A percentile compares a stretch with the other conserved stretches of the same genome.
phyloP scores from a whole-genome alignment of 2,888 invertebrate species.

The Stictocephala bisonia region DNA sequence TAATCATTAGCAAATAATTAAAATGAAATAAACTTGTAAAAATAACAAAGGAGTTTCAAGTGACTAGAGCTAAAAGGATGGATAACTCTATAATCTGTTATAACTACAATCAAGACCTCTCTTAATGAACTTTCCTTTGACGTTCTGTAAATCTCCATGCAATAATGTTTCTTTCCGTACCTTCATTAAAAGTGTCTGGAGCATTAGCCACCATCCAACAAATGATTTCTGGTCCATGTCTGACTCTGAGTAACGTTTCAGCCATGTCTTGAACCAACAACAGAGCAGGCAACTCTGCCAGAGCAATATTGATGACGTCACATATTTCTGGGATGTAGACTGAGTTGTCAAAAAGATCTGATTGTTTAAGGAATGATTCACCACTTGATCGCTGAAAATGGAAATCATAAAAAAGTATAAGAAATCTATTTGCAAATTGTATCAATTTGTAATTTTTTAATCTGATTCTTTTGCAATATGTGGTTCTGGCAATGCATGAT shows the following conservation, averaged over 20 bases:
- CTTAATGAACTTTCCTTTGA: no score
- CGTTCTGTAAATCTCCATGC: no score
- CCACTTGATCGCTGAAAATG: conserved; percentile 1
- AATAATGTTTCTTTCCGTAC: no score
- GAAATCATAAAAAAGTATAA: no score
- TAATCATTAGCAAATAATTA: no score
- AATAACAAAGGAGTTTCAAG: no score
- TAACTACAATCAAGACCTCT: no score
- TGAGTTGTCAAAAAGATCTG: conserved; percentile 94
- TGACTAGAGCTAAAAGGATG: no score
- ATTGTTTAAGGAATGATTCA: conserved; percentile 73
- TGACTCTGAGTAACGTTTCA: conserved; percentile 89
- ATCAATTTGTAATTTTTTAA: conserved; percentile 54
- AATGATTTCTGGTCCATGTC: conserved; percentile 89
- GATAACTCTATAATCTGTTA: no score
- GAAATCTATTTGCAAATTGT: not conserved
- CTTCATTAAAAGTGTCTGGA: conserved; percentile 92
- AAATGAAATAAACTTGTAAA: no score
- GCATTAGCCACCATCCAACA: conserved; percentile 94
- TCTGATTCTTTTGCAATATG: no score
- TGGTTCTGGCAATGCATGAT: no score
- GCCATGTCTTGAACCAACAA: conserved; percentile 84
- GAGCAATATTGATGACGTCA: conserved; percentile 92
- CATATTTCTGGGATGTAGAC: conserved; percentile 96
- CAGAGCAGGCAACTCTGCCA: conserved; percentile 91